Conservation (phyloP, 2,113 vertebrate species). For the Triplophysa rosa region DNA sequence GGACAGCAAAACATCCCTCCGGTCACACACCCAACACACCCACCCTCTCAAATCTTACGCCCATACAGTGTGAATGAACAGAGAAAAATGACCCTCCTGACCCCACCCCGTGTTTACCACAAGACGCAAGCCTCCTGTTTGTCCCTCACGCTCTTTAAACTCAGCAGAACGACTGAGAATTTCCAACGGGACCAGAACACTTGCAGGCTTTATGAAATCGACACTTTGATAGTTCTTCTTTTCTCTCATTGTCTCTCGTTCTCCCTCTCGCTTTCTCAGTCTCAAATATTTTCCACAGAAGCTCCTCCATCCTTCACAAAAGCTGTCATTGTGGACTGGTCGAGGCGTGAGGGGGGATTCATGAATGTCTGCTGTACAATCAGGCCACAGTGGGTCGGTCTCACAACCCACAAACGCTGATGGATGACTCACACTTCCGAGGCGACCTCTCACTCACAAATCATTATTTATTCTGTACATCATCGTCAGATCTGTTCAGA, state of each 20-base stretch:
- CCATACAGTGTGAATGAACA: constrained; percentile 45
- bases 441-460: constrained; percentile 22
- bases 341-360: constrained; percentile 24
- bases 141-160: constrained; percentile 14
- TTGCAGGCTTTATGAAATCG: constrained; percentile 42
- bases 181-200: constrained; percentile 32
- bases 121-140: constrained; percentile 24
- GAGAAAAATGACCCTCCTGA: constrained; percentile 41
- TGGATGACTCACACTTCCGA: constrained; percentile 49
- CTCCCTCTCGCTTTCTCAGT: constrained; percentile 20
- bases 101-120: constrained; percentile 41
- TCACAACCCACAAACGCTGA: constrained; percentile 38
- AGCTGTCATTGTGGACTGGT: constrained; percentile 49
- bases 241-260: constrained; percentile 25
- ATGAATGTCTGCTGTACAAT: constrained; percentile 46
- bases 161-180: constrained; percentile 10
- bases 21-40: constrained; percentile 1
- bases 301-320: constrained; percentile 46
- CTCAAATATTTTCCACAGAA: constrained; percentile 51
- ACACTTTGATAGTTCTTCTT: constrained; percentile 50
- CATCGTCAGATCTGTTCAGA: not conserved
- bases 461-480: constrained; percentile 33
- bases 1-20: constrained; percentile 21
- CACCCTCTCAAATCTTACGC: not conserved
- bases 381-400: constrained; percentile 31